Evolutionary conservation across 2,113 vertebrate species (phyloP).

Genomic region (Bostrychus sinensis): DNA sequence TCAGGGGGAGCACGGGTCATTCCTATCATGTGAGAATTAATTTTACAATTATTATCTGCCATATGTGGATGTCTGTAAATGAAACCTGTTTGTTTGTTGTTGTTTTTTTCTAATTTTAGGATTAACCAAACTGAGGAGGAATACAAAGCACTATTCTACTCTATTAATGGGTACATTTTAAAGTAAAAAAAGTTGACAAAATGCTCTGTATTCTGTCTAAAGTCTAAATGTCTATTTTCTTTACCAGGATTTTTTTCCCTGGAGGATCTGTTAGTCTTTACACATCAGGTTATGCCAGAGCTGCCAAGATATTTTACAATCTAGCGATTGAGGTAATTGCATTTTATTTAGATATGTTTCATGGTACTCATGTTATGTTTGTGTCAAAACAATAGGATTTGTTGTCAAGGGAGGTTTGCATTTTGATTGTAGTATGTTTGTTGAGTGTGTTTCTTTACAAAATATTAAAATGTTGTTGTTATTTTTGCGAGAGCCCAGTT

Average conservation of each 20-base stretch:
- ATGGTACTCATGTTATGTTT: no score
- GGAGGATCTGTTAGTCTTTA: conserved; percentile 83
- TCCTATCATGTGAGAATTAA: conserved; percentile 85
- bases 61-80: not conserved
- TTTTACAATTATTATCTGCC: not conserved
- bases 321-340: conserved; percentile 83
- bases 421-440: no score
- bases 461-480: no score
- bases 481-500: no score
- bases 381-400: no score
- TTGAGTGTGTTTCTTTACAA: no score
- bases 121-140: conserved; percentile 79
- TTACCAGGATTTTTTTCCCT: conserved; percentile 86
- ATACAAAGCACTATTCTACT: conserved; percentile 84
- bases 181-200: no score
- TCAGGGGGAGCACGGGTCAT: conserved; percentile 91
- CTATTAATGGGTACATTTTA: conserved; percentile 88
- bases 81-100: not conserved
- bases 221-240: no score
- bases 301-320: conserved; percentile 84
- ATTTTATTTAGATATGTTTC: no score
- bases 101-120: conserved; percentile 77
- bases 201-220: not conserved
- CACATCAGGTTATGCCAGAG: conserved; percentile 82
- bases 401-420: no score